These are phyloP conservation scores for Abrostola triplasia DNA, from an alignment of 2,888 invertebrate genomes.

Conservation along the genomic window DNA sequence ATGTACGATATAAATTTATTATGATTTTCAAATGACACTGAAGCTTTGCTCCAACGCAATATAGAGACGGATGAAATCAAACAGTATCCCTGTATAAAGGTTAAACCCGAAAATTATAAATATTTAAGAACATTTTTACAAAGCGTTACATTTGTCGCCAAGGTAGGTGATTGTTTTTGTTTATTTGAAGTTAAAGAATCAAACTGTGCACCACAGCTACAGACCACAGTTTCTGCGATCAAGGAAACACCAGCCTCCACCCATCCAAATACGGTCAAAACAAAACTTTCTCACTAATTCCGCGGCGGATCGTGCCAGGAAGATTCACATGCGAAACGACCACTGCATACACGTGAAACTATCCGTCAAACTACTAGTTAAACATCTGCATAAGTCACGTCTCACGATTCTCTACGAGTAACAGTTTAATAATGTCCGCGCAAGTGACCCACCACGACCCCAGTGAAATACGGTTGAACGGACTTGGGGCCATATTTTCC, in stretches of 20 bases:
- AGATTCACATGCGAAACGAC: constrained; percentile 85
- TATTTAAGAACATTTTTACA: too few species aligned
- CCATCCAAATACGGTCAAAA: constrained; percentile 63
- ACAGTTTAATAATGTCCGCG: constrained; percentile 88
- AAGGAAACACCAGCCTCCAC: constrained; percentile 27
- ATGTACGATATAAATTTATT: too few species aligned
- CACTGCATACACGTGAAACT: constrained; percentile 82
- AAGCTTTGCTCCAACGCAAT: too few species aligned
- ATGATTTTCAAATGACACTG: too few species aligned
- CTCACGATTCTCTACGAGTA: constrained; percentile 82
- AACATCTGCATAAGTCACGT: constrained; percentile 88
- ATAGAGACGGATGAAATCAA: too few species aligned
- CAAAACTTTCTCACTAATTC: constrained; percentile 82
- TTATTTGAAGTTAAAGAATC: not conserved
- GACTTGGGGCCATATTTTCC: constrained; percentile 86
- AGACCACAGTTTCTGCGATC: constrained; percentile 11
- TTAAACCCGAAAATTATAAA: too few species aligned
- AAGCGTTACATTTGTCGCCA: too few species aligned
- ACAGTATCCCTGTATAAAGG: too few species aligned
- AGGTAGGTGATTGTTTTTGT: not conserved
- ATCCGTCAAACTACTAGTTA: constrained; percentile 87
- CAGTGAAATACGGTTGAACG: constrained; percentile 86
- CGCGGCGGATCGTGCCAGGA: constrained; percentile 78
- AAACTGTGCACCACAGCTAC: constrained; percentile 12
- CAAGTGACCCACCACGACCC: constrained; percentile 80